phyloP scores from a whole-genome alignment of 64 coral and sea anemone genomes.

The Exaiptasia diaphana region DNA sequence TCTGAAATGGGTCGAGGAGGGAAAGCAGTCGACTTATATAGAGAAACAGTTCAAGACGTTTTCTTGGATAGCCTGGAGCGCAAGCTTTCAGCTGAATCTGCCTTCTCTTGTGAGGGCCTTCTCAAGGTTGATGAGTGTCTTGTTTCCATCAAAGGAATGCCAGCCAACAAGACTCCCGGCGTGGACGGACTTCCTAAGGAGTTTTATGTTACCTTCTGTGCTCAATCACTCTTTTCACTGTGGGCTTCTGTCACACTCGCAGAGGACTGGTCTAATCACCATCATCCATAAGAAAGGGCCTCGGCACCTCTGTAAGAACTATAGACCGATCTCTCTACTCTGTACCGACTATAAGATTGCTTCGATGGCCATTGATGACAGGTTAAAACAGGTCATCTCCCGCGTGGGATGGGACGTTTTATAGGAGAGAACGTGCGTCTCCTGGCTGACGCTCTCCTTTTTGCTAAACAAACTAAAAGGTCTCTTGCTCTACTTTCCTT shows the following conservation, averaged over 20 bases:
- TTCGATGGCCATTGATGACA: not conserved
- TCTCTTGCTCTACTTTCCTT: not conserved
- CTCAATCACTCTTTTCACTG: not conserved
- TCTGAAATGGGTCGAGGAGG: constrained; percentile 2
- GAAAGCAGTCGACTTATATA: no score
- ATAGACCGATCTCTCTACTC: not conserved
- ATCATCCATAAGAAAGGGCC: constrained; percentile 4
- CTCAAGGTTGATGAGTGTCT: not conserved
- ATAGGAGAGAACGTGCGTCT: constrained; percentile 23
- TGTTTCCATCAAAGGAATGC: not conserved
- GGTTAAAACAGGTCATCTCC: not conserved
- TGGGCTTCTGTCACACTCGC: not conserved
- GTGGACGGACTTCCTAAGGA: constrained; percentile 33
- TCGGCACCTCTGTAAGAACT: not conserved
- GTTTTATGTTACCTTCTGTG: not conserved
- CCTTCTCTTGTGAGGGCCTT: constrained; percentile 11
- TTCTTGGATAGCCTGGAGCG: not conserved
- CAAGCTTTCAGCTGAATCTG: not conserved
- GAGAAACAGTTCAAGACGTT: not conserved
- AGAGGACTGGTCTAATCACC: not conserved
- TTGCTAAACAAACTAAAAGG: not conserved
- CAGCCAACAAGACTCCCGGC: not conserved
- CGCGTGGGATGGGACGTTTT: not conserved
- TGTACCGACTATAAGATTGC: constrained; percentile 18
- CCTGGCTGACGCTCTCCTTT: not conserved